Percentiles rank a stretch among this genome's conserved stretches.
These are phyloP conservation scores for Ophioninae sp. DNA, from an alignment of 2,888 invertebrate species.

Conservation along the genomic window DNA sequence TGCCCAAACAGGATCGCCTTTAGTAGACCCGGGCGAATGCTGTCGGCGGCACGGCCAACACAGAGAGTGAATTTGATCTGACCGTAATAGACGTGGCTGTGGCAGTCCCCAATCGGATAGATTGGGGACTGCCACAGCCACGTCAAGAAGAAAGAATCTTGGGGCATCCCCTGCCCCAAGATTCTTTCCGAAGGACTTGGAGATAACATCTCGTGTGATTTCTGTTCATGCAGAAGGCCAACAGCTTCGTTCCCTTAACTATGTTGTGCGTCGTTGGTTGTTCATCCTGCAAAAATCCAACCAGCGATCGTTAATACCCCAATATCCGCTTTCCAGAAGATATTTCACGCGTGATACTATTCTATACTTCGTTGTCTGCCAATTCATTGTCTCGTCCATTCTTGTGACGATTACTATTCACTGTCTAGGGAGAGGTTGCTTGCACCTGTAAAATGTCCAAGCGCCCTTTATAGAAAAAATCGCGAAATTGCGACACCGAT, in stretches of 20 bases:
- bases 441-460: background rate
- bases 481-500: too few species aligned
- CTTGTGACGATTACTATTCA: conserved; percentile 14
- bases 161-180: conserved; percentile 87
- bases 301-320: background rate
- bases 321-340: conserved; percentile 85
- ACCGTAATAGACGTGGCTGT: conserved; percentile 86
- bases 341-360: conserved; percentile 89
- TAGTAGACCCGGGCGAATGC: conserved; percentile 89
- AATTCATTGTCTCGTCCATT: conserved; percentile 86
- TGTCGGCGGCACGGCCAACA: conserved; percentile 87
- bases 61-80: conserved; percentile 90
- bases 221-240: conserved; percentile 41
- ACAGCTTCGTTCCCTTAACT: background rate
- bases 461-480: background rate
- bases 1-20: conserved; percentile 90
- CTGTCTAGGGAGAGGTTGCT: background rate
- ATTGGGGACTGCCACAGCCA: too few species aligned
- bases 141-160: too few species aligned
- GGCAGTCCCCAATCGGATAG: conserved; percentile 89
- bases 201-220: conserved; percentile 83
- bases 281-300: background rate
- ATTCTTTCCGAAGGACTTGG: conserved; percentile 85
- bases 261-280: background rate
- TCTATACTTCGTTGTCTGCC: conserved; percentile 89